Evolutionary conservation across 2,888 invertebrate species (phyloP).

Genomic region (Byasa hedistus): DNA sequence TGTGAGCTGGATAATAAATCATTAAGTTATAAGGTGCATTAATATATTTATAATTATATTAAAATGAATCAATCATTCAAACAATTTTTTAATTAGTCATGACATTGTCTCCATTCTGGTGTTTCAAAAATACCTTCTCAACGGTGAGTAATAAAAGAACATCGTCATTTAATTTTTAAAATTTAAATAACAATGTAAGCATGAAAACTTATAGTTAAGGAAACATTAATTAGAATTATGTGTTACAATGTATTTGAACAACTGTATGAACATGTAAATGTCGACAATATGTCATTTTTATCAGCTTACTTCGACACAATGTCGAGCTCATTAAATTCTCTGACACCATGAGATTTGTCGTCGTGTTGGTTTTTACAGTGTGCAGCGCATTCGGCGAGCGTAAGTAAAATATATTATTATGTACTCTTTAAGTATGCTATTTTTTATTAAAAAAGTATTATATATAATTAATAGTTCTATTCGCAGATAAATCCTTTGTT

Average conservation of each 20-base stretch:
- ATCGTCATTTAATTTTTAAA: constrained; percentile 4
- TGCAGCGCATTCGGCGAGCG: constrained; percentile 11
- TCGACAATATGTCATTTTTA: background rate
- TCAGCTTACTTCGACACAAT: background rate
- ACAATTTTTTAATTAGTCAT: background rate
- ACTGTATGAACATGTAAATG: background rate
- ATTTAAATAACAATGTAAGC: constrained; percentile 25
- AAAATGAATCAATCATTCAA: no score
- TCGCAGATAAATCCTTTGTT: no score
- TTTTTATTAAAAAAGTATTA: no score
- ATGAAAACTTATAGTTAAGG: constrained; percentile 12
- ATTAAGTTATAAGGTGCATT: no score
- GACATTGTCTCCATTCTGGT: background rate
- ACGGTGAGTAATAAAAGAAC: background rate
- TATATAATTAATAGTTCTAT: no score
- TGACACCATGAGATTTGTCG: constrained; percentile 9
- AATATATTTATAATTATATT: no score
- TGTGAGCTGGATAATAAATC: no score
- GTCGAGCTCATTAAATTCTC: background rate
- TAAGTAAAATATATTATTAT: constrained; percentile 8
- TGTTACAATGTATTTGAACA: constrained; percentile 24
- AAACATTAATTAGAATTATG: constrained; percentile 8
- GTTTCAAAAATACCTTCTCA: background rate
- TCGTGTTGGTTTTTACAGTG: constrained; percentile 1
- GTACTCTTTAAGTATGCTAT: background rate